Conservation (phyloP, 2,888 invertebrate genomes). For the Agonopterix arenella region DNA sequence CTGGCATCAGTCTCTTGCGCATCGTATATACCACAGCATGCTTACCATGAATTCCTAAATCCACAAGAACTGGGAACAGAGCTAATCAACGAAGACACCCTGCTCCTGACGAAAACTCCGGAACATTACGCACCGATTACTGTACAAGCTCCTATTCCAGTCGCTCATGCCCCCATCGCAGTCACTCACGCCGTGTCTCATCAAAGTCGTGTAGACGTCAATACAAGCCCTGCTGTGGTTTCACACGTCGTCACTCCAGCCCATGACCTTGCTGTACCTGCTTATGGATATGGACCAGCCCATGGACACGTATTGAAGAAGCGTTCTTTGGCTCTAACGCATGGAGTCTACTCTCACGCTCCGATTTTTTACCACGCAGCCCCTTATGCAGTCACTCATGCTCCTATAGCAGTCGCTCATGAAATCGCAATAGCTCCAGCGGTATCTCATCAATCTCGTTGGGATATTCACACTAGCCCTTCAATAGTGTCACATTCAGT, state of each 20-base stretch:
- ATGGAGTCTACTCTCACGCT: neutral
- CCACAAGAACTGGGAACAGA: slow-evolving; percentile 66
- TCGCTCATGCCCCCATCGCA: neutral
- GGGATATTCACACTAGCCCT: neutral
- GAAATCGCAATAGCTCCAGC: neutral
- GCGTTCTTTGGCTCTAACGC: neutral
- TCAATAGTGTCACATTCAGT: neutral
- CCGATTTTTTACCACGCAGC: no score
- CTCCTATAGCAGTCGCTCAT: neutral
- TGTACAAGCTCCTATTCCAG: neutral
- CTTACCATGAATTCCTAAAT: slow-evolving; percentile 63
- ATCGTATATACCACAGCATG: slow-evolving; percentile 39
- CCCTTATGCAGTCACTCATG: no score
- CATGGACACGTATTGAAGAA: neutral
- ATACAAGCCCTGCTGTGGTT: neutral
- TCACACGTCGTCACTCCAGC: neutral
- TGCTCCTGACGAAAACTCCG: slow-evolving; percentile 32
- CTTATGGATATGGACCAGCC: neutral
- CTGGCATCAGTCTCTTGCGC: neutral
- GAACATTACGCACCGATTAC: neutral
- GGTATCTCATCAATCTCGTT: neutral
- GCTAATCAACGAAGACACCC: slow-evolving; percentile 65
- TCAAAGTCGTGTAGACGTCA: slow-evolving; percentile 1
- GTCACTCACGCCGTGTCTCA: neutral
- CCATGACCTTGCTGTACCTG: neutral